Conservation (phyloP, 2,113 vertebrate species). For the Phaethornis superciliosus region DNA sequence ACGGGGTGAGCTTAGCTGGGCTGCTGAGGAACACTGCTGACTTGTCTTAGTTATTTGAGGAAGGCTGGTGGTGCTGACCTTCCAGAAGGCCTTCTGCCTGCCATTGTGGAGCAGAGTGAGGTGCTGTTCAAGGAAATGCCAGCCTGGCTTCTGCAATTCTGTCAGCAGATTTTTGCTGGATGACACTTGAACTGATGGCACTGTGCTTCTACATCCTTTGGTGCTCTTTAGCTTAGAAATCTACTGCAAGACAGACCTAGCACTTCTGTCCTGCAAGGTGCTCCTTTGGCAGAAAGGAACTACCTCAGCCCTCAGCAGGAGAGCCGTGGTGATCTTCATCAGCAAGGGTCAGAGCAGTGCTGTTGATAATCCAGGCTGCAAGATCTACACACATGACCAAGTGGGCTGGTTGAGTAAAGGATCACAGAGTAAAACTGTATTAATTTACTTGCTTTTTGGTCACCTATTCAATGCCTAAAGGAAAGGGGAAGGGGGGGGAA, state of each 20-base stretch:
- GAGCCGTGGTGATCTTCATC: neutral
- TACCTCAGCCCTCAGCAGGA: neutral
- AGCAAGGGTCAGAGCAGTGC: neutral
- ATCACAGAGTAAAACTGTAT: neutral
- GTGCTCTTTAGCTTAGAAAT: neutral
- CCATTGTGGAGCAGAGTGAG: neutral
- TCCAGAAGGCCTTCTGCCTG: neutral
- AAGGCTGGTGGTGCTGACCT: neutral
- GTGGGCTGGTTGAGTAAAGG: neutral
- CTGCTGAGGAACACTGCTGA: neutral
- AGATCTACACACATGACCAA: neutral
- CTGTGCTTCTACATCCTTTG: neutral
- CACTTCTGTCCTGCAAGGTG: neutral
- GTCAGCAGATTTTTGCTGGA: neutral
- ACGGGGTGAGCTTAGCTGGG: neutral
- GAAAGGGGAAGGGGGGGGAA: neutral
- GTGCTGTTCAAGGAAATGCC: neutral
- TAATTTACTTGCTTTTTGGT: neutral
- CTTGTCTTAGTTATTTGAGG: neutral
- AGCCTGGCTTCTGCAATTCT: neutral
- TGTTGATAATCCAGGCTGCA: neutral
- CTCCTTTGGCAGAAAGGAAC: neutral
- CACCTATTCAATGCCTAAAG: neutral
- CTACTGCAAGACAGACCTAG: neutral
- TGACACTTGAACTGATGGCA: neutral